Evolutionary conservation across 92 coral and sea anemone genomes (phyloP), one percentile per base, ranked within the genome.

Genomic region (Galaxea fascicularis): DNA sequence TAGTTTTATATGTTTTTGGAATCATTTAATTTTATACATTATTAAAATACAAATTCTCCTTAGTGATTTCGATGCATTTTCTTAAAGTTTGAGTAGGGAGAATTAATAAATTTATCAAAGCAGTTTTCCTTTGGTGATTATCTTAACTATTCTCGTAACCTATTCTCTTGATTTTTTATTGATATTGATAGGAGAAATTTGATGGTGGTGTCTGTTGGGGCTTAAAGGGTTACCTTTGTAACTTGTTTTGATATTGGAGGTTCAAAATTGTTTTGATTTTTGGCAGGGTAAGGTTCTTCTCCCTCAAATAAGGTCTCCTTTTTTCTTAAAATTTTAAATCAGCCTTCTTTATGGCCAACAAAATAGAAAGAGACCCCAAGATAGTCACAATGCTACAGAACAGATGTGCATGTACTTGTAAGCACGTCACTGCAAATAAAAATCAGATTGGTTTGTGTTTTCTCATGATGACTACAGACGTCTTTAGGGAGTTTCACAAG

Each of bases 1-100:
- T n/a, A n/a, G n/a, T n/a, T 65, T 65, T 65, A 73, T 80, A 75
- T 47, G 71, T 80, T 80, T 46, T 54, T 54, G 60, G 60, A 54
- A 54, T 54, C 60, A 54, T n/a, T n/a, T n/a, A n/a, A n/a, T n/a
- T n/a, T n/a, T n/a, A n/a, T n/a, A n/a, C n/a, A n/a, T n/a, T n/a
- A 54, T 54, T 54, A 54, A 54, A 54, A 54, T 54, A 54, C 60
- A 54, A 54, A 54, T 54, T 54, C 60, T 54, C 60, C 60, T 54
- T 54, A 54, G 60, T 54, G 60, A 54, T 16, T 54, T 54, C 60
- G 11, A 54, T 54, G 60, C 60, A 54, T 54, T 54, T 54, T 54
- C 60, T 54, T 54, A 54, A 54, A 54, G 60, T 54, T 54, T 54
- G 60, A n/a, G 60, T 54, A 16, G 60, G 60, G 60, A 54, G 60